Base-by-base conservation (phyloP, 2,888 invertebrate species). In the Drosophila merina region DNA sequence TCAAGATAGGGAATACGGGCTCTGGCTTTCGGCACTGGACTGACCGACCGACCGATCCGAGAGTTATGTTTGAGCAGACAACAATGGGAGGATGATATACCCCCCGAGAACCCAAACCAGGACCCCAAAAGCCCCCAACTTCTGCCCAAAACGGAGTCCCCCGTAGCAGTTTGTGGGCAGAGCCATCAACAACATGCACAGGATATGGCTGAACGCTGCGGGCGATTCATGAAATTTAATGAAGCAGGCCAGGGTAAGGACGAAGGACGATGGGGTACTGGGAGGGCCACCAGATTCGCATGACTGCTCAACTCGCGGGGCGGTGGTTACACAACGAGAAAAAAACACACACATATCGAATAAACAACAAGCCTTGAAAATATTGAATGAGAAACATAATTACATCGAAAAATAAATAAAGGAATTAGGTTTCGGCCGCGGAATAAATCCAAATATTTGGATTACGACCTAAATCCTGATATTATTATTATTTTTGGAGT, bases 201-300 rank as follows among this genome's bases (percentile, higher is more conserved):
- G 86, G 74, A 84, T 74, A 82, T 75, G 78, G 73, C 76, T 66
- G 51, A 78, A 68, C 70, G 73, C 84, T 84, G 86, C 83, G 83
- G 84, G 84, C 87, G 79, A 82, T 84, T 87, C 84, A 87, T 87
- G 85, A 85, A 84, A 84, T 84, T 84, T 87, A 84, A 87, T 84
- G 86, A 87, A 85, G 82, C 79, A 77, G 78, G 74, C 76, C 78
- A 75, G 72, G 50, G 58, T 62, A 45, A 59, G 57, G 63, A 55
- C 51, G 52, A 14, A 42, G 36, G 45, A 31, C 38, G 40, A 36
- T 10, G 47, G 10, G 50, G 62, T 76, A 60, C 66, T 64, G 54
- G 52, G 9, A 6, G 28, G 28, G 28, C 44, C 57, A 48, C 25
- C 38, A 56, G 59, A 74, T 60, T 56, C 64, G 71, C 66, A 26